Evolutionary conservation across 2,888 invertebrate genomes (phyloP).

Genomic region (Phanerotoma sp.): DNA sequence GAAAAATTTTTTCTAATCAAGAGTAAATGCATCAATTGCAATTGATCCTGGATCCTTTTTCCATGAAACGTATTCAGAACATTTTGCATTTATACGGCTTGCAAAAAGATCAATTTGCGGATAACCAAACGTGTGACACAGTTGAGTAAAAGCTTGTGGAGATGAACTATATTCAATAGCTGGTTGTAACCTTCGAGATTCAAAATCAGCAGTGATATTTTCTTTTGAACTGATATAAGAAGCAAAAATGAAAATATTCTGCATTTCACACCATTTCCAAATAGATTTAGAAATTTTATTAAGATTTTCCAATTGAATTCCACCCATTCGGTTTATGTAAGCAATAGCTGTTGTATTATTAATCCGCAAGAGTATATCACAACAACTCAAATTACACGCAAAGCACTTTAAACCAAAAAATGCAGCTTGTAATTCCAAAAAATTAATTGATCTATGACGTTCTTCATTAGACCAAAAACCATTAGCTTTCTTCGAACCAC

Average conservation of each 20-base stretch:
- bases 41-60: not conserved
- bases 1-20: not conserved
- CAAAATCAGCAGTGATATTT: constrained; percentile 8
- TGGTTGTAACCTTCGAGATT: constrained; percentile 10
- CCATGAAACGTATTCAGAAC: not conserved
- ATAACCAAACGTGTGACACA: not conserved
- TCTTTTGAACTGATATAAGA: constrained; percentile 12
- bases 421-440: not conserved
- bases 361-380: constrained; percentile 19
- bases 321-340: constrained; percentile 26
- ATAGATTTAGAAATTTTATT: constrained; percentile 8
- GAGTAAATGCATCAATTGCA: not conserved
- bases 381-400: constrained; percentile 3
- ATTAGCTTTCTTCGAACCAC: not conserved
- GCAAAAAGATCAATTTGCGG: constrained; percentile 10
- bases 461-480: not conserved
- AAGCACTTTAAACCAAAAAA: constrained; percentile 24
- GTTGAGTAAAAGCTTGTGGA: constrained; percentile 1
- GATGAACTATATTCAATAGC: constrained; percentile 12
- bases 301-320: constrained; percentile 14
- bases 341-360: constrained; percentile 28
- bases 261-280: constrained; percentile 24
- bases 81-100: constrained; percentile 4
- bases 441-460: not conserved
- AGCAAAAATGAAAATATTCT: constrained; percentile 10